These are phyloP conservation scores for Rhyacophila brunnea DNA, from an alignment of 1,140 invertebrate species.

Conservation along the genomic window DNA sequence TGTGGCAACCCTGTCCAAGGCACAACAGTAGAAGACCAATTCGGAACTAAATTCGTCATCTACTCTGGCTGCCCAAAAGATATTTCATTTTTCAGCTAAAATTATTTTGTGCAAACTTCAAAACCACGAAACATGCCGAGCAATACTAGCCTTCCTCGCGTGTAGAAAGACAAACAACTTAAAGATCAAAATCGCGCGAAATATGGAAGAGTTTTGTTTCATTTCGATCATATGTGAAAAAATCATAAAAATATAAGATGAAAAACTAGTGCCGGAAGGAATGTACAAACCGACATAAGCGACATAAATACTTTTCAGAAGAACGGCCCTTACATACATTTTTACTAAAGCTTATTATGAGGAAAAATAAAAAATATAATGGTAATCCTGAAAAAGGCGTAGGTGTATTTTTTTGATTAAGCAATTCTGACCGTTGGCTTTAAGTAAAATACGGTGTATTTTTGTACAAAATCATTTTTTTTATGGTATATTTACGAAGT, in stretches of 20 bases:
- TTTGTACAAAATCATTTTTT: no score
- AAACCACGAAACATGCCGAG: constrained; percentile 1
- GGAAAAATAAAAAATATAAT: no score
- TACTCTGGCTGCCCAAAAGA: constrained; percentile 33
- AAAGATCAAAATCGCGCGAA: constrained; percentile 3
- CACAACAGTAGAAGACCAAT: constrained; percentile 35
- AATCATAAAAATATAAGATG: constrained; percentile 38
- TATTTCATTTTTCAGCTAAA: constrained; percentile 36
- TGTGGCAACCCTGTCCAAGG: constrained; percentile 27
- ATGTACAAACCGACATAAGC: constrained; percentile 7
- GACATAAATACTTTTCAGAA: constrained; percentile 5
- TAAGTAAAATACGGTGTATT: no score
- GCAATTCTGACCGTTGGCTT: background rate
- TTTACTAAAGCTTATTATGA: background rate
- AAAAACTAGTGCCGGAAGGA: constrained; percentile 28
- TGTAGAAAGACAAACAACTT: background rate
- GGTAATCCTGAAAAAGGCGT: no score
- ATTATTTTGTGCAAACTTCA: constrained; percentile 27
- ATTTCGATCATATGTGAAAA: constrained; percentile 23
- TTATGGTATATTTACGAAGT: constrained; percentile 36
- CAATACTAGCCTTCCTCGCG: background rate
- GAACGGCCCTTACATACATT: background rate
- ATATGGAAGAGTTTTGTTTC: constrained; percentile 1
- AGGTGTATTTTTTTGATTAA: background rate
- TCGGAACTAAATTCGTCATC: constrained; percentile 38